Evolutionary conservation across 2,888 invertebrate species (phyloP), one percentile per base, ranked within the genome.

Genomic region (Carpatolechia fugitivella): DNA sequence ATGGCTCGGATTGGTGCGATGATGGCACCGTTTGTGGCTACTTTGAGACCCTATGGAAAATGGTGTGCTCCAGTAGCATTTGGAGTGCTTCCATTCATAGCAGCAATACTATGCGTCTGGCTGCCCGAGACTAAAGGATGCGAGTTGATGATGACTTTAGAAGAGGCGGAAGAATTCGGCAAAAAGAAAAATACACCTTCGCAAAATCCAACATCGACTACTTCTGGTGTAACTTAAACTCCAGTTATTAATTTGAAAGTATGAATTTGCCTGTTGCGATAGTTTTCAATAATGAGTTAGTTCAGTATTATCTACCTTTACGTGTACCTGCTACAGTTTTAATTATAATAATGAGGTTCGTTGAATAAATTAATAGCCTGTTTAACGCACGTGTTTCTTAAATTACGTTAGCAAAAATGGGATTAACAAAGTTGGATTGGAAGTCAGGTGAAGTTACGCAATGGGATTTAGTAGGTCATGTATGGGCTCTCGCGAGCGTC

Each of bases 1-100:
- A 93, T 94, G 73, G 97, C 97, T 0, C 91, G 97, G 61, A 72
- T 96, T 30, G 97, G 97, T 5, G 95, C 96, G 0, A 95, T 97
- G 91, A 68, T 94, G 8, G 96, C 97, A 0, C 97, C 97, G 0
- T 95, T 95, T 69, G 92, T 97, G 8, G 93, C 94, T 4, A 91
- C 41, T 10, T 74, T 95, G 65, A 84, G 81, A 53, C 76, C 82
- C 0, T 76, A 91, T 29, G 82, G 87, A 7, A 69, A 78, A n/a
- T 94, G 93, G 93, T 79, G 94, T 52, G 94, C 95, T 1, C 94
- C 96, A 0, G 72, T 94, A 0, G 91, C 94, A 40, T 96, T 96
- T 73, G 96, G 95, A 1, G 60, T 92, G 0, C 79, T 93, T 20
- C 94, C 95, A 0, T 63, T 95, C 0, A 62, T 93, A 24, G 93